A percentile compares a stretch with the other conserved stretches of the same genome.
These are phyloP conservation scores for Pelobates fuscus DNA, from an alignment of 2,113 vertebrate species.

Conservation along the genomic window DNA sequence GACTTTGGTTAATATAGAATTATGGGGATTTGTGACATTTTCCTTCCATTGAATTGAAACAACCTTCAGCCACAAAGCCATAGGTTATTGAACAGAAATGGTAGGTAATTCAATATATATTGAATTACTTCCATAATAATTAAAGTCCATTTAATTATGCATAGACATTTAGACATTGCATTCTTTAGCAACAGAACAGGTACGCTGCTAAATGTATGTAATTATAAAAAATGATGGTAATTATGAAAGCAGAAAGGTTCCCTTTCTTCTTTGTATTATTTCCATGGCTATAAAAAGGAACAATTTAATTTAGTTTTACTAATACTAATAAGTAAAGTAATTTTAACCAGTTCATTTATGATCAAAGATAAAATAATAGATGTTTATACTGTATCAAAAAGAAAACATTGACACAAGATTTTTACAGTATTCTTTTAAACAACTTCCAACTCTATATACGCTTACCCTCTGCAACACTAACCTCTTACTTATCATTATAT, in stretches of 20 bases:
- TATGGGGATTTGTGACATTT: not conserved
- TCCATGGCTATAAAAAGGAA: not conserved
- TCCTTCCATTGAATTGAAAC: not conserved
- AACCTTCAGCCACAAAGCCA: not conserved
- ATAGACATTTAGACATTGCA: not conserved
- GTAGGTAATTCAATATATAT: not conserved
- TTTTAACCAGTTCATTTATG: not conserved
- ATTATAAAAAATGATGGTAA: conserved; percentile 16
- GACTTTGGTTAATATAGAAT: not conserved
- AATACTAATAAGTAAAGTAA: not conserved
- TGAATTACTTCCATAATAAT: conserved; percentile 4
- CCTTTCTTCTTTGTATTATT: not conserved
- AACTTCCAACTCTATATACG: no score
- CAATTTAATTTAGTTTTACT: not conserved
- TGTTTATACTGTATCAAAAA: not conserved
- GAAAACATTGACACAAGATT: no score
- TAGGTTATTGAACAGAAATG: not conserved
- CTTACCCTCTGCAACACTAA: no score
- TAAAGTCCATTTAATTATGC: not conserved
- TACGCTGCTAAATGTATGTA: not conserved
- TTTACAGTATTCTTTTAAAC: no score
- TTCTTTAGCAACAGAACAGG: not conserved
- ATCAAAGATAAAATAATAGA: not conserved
- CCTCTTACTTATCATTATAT: no score
- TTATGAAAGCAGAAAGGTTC: not conserved